Base-by-base conservation (phyloP, 2,888 invertebrate species). In the Lottia scabra region DNA sequence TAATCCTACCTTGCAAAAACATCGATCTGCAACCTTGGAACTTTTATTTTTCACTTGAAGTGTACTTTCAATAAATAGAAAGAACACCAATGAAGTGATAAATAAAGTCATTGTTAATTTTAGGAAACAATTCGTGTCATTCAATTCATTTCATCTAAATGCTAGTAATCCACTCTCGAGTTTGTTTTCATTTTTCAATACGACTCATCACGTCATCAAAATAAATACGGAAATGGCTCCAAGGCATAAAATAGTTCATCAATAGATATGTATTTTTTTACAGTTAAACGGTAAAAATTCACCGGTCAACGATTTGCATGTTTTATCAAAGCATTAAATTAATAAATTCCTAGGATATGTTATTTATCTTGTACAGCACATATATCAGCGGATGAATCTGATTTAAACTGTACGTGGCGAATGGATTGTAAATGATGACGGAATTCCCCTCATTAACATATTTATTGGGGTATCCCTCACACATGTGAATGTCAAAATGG, bases 1-100 rank as follows among this genome's bases (percentile, higher is more conserved):
- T 1, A 23, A 38, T 30, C 74, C 79, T 77, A 85, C 87, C 87
- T 85, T 85, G 69, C 87, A 87, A 76, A 87, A 86, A 75, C 86
- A 87, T 44, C 82, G 78, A 71, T 80, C 79, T 0, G 77, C 76
- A 6, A 82, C 82, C 67, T 82, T 81, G 65, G 87, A 86, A 65
- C 76, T 81, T 75, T 77, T 73, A 26, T 75, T 75, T 65, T 70
- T 74, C 15, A 73, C 68, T 23, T 72, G 65, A 27, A 71, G 19
- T 16, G 65, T 65, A 43, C 44, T 30, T 19, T 30, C 13, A 56
- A 56, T 56, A 56, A 43, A 44, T 10, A 66, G 43, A 46, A 64
- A 62, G 43, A 62, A 48, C 62, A 64, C 46, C 66, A 63, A 65
- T 26, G 44, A 13, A 71, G 44, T 63, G 63, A 48, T 45, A 71